These are phyloP conservation scores for Sturnus vulgaris DNA, from an alignment of 2,113 vertebrate species.

Conservation along the genomic window DNA sequence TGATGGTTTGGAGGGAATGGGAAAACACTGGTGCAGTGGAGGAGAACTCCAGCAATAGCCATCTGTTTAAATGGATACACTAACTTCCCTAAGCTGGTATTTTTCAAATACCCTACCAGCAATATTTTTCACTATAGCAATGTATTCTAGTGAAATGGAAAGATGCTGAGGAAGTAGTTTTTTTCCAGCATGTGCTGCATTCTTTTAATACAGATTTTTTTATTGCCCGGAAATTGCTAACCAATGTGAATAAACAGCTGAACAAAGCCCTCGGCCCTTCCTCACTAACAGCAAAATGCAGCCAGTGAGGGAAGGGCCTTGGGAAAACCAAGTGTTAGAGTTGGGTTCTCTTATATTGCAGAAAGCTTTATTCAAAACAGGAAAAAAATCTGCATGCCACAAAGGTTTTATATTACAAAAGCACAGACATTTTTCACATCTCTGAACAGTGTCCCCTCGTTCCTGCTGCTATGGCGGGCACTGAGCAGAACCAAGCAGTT, in stretches of 20 bases:
- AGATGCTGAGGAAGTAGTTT: conserved; percentile 36
- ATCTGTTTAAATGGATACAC: conserved; percentile 5
- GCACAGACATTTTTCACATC: neutral
- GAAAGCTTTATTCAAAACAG: neutral
- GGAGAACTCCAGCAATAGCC: conserved; percentile 16
- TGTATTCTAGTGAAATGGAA: neutral
- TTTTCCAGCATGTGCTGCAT: conserved; percentile 33
- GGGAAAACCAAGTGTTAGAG: neutral
- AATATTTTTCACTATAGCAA: neutral
- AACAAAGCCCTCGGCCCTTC: conserved; percentile 13
- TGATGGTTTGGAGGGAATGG: conserved; percentile 12
- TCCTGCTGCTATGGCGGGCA: neutral
- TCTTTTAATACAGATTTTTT: conserved; percentile 19
- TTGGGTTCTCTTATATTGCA: neutral
- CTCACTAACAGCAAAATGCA: neutral
- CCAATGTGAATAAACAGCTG: neutral
- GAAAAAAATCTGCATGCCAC: neutral
- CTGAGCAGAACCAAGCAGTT: neutral
- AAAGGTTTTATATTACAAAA: neutral
- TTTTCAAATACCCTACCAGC: conserved; percentile 18
- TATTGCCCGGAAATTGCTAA: conserved; percentile 43
- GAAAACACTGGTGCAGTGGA: conserved; percentile 19
- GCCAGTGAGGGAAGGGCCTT: neutral
- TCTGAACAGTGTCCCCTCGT: neutral
- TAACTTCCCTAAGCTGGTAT: neutral